These are phyloP conservation scores for Drosophila demipolita DNA, from an alignment of 2,888 invertebrate species.

Conservation along the genomic window DNA sequence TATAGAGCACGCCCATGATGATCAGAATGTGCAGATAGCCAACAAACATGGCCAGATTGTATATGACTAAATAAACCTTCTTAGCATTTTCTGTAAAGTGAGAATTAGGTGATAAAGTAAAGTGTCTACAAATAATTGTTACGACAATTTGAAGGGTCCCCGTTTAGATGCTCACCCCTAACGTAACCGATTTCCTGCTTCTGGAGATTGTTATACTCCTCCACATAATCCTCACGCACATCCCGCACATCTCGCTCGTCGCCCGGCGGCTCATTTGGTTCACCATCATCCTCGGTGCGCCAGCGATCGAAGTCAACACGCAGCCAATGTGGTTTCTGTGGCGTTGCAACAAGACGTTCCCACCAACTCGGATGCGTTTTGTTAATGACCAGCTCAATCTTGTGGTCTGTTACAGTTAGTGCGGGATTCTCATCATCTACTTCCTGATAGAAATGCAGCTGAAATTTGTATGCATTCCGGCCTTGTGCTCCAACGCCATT, in stretches of 20 bases:
- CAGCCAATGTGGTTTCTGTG: conserved; percentile 95
- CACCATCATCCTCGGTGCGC: conserved; percentile 90
- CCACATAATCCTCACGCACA: conserved; percentile 91
- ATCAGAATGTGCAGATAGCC: conserved; percentile 92
- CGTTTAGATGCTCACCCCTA: conserved; percentile 87
- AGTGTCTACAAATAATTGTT: not conserved
- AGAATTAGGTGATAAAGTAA: not conserved
- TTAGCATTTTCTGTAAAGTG: conserved; percentile 89
- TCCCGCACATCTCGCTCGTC: conserved; percentile 92
- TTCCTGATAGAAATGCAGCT: conserved; percentile 74
- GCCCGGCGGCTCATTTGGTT: conserved; percentile 87
- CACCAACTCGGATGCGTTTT: conserved; percentile 91
- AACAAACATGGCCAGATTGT: conserved; percentile 95
- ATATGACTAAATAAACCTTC: conserved; percentile 93
- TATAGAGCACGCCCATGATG: conserved; percentile 91
- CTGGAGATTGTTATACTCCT: conserved; percentile 90
- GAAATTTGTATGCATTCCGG: conserved; percentile 89
- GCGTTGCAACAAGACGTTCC: conserved; percentile 92
- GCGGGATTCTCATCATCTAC: conserved; percentile 85
- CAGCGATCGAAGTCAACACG: conserved; percentile 97
- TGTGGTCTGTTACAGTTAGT: conserved; percentile 89
- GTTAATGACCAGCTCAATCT: conserved; percentile 90
- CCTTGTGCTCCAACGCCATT: conserved; percentile 93
- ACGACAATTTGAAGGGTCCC: not conserved
- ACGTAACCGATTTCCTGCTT: conserved; percentile 92